Evolutionary conservation across 2,113 vertebrate genomes (phyloP).

Genomic region (Mionectes macconnelli): DNA sequence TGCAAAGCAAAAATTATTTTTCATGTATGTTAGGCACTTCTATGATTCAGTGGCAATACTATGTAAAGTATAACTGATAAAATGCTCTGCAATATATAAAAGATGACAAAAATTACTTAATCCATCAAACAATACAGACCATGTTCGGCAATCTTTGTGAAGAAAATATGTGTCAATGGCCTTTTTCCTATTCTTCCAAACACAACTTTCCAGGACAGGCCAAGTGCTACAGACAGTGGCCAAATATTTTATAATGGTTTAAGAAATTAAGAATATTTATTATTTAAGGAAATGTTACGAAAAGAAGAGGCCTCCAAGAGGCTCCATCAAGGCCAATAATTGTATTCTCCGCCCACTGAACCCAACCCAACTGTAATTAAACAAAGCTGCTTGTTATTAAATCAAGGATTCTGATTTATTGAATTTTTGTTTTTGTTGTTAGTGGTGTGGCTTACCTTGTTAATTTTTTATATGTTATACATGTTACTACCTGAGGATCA

Average conservation of each 20-base stretch:
- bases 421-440: background rate
- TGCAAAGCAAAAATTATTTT: background rate
- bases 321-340: background rate
- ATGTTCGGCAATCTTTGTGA: background rate
- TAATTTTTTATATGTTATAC: background rate
- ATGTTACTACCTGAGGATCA: slow-evolving; percentile 13
- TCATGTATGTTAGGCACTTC: background rate
- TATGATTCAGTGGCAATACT: background rate
- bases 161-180: background rate
- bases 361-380: background rate
- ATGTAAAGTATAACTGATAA: background rate
- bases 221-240: background rate
- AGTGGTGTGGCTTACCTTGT: background rate
- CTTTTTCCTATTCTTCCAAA: background rate
- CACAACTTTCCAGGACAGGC: background rate
- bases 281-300: background rate
- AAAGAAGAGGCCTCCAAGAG: background rate
- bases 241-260: background rate
- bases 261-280: background rate
- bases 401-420: background rate
- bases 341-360: background rate
- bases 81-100: background rate
- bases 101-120: background rate
- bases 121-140: background rate
- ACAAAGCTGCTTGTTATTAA: slow-evolving; percentile 12